phyloP scores from a whole-genome alignment of 2,888 invertebrate genomes.

The Dexiosoma caninum region DNA sequence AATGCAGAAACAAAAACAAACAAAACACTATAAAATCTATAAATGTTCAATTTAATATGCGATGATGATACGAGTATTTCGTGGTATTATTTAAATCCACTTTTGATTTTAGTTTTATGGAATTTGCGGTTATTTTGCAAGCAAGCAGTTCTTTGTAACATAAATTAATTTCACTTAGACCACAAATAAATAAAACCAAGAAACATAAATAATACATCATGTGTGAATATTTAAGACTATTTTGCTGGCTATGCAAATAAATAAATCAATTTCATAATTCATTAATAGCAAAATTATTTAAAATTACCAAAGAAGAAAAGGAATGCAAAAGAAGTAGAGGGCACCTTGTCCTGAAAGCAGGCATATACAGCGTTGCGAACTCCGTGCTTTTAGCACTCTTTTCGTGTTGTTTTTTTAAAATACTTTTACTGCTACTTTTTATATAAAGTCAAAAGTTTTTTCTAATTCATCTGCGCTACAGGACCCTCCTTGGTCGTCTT shows the following conservation, averaged over 20 bases:
- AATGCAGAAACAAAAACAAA: neutral
- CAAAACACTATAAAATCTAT: neutral
- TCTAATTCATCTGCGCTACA: no score
- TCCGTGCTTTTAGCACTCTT: no score
- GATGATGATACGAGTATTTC: neutral
- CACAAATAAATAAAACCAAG: slow-evolving; percentile 16
- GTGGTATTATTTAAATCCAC: neutral
- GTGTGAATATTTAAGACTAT: neutral
- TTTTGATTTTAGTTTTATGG: neutral
- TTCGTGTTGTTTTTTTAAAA: no score
- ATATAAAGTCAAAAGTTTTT: no score
- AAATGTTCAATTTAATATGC: neutral
- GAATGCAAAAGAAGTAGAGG: no score
- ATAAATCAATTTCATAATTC: slow-evolving; percentile 9
- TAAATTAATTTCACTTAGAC: slow-evolving; percentile 29
- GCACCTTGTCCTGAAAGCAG: no score
- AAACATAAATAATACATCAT: neutral
- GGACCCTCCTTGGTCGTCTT: no score
- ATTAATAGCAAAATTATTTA: neutral
- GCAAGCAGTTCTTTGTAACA: neutral
- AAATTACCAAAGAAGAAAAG: no score
- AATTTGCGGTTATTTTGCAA: slow-evolving; percentile 3
- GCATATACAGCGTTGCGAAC: no score
- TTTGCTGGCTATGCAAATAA: neutral
- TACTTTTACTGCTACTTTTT: no score